Evolutionary conservation across 2,888 invertebrate genomes (phyloP).

Genomic region (Nomada fucata): DNA sequence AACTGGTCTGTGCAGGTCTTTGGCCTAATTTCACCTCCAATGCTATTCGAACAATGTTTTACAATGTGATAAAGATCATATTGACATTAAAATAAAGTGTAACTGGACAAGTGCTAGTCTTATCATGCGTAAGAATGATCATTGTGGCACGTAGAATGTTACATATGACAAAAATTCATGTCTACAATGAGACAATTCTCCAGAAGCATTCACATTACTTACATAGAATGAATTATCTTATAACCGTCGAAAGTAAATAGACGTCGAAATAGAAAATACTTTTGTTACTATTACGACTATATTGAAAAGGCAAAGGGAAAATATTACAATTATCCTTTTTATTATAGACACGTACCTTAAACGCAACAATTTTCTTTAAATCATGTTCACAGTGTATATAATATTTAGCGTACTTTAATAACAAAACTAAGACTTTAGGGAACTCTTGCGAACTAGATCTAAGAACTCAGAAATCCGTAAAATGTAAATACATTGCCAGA

Average conservation of each 20-base stretch:
- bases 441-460: constrained; percentile 33
- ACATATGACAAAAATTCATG: background rate
- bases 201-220: constrained; percentile 62
- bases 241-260: constrained; percentile 6
- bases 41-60: background rate
- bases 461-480: constrained; percentile 39
- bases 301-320: constrained; percentile 57
- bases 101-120: background rate
- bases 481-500: constrained; percentile 44
- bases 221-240: constrained; percentile 44
- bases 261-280: constrained; percentile 40
- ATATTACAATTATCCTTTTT: constrained; percentile 67
- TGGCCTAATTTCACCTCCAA: background rate
- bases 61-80: background rate
- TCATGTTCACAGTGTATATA: constrained; percentile 65
- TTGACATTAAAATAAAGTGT: background rate
- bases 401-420: constrained; percentile 55
- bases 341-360: constrained; percentile 70
- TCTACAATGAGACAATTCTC: constrained; percentile 1
- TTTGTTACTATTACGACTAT: constrained; percentile 35
- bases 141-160: background rate
- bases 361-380: constrained; percentile 74
- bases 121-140: background rate
- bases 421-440: constrained; percentile 34
- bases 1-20: background rate